These are phyloP conservation scores for Lota lota DNA, from an alignment of 2,113 vertebrate species.

Conservation along the genomic window DNA sequence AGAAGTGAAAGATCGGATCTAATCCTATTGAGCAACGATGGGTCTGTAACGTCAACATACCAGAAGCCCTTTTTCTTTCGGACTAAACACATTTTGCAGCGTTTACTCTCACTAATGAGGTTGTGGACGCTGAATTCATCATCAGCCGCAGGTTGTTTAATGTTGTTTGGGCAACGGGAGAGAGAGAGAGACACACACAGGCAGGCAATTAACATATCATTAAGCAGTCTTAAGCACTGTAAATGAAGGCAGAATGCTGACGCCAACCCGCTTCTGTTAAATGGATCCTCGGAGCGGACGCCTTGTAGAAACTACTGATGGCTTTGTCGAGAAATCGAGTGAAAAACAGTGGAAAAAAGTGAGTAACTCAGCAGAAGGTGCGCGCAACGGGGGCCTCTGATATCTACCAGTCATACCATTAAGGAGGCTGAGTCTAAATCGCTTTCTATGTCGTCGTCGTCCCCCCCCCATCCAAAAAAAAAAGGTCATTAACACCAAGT, in stretches of 20 bases:
- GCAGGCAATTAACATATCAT: constrained; percentile 72
- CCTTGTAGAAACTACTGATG: no score
- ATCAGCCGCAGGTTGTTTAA: constrained; percentile 60
- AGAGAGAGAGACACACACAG: constrained; percentile 57
- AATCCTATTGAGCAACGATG: no score
- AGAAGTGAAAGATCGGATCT: no score
- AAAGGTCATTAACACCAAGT: background rate
- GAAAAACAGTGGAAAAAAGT: constrained; percentile 36
- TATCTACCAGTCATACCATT: constrained; percentile 32
- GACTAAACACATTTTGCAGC: constrained; percentile 38
- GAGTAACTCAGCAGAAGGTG: constrained; percentile 43
- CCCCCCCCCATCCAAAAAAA: background rate
- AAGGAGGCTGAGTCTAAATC: constrained; percentile 31
- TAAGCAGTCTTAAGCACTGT: constrained; percentile 63
- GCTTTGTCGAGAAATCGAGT: no score
- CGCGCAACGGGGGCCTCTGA: constrained; percentile 33
- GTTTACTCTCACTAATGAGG: constrained; percentile 48
- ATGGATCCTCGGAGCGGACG: constrained; percentile 44
- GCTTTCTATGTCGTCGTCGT: constrained; percentile 3
- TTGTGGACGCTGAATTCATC: constrained; percentile 63
- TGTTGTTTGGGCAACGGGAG: constrained; percentile 68
- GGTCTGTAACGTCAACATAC: no score
- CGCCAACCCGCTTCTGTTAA: constrained; percentile 57
- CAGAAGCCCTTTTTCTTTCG: no score
- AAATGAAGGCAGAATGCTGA: constrained; percentile 68